Evolutionary conservation across 2,888 invertebrate genomes (phyloP).

Genomic region (Ceriagrion tenellum): DNA sequence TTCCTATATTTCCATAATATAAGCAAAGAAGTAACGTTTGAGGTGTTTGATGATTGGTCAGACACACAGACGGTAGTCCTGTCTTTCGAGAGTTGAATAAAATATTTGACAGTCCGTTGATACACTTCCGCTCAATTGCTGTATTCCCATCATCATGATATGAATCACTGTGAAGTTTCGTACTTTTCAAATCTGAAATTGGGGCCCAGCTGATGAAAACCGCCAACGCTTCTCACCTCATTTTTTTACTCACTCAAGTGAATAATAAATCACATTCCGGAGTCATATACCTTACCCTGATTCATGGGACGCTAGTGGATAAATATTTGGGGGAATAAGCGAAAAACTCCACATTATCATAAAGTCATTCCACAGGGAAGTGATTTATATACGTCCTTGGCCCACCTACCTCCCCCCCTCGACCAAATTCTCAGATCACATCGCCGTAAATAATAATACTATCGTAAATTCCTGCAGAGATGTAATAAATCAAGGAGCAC

Average conservation of each 20-base stretch:
- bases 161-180: neutral
- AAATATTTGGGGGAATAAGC: neutral
- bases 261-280: neutral
- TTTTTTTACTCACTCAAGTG: neutral
- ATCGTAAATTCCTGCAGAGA: constrained; percentile 18
- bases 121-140: too few species aligned
- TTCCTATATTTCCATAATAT: too few species aligned
- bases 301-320: neutral
- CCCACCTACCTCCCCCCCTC: too few species aligned
- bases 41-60: too few species aligned
- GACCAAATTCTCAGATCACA: constrained; percentile 30
- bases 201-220: neutral
- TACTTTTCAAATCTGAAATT: neutral
- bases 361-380: constrained; percentile 31
- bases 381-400: constrained; percentile 51
- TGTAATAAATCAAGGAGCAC: constrained; percentile 42
- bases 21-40: too few species aligned
- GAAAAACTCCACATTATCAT: neutral
- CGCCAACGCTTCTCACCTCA: neutral
- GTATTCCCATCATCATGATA: neutral
- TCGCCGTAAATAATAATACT: constrained; percentile 52
- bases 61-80: too few species aligned
- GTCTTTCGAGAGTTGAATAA: too few species aligned
- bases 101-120: too few species aligned
- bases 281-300: neutral